Base-by-base conservation (phyloP, 2,113 vertebrate species). In the Pica pica region DNA sequence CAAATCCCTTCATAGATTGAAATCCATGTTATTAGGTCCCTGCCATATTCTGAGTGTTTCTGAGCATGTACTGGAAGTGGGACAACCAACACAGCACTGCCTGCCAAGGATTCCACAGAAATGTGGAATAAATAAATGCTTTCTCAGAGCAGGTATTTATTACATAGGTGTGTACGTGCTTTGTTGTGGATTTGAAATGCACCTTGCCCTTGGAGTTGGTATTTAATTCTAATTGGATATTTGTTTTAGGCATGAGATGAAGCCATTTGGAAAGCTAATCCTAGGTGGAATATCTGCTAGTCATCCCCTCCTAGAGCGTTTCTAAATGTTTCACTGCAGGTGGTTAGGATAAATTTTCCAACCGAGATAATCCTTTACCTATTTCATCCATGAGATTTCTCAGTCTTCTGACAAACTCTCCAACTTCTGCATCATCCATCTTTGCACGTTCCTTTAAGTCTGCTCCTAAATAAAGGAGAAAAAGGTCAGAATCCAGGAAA, bases 381-480 rank as follows among this genome's bases (percentile, higher is more conserved):
- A 99, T 99, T 78, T 99, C 98, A 96, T 97, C 99, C 99, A 99
- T 99, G 87, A 99, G 97, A 55, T 98, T 98, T 79, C 99, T 98
- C 79, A 99, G 98, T 87, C 97, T 88, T 67, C 98, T 99, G 70
- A 99, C 99, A 90, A 99, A 99, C 73, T 97, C 94, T 52, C 98
- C 99, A 15, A 98, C 98, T 96, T 99, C 98, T 0, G 93, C 27
- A 84, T 99, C 95, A 42, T 95, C 97, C 99, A 99, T 99, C 92
- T 97, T 79, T 15, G 98, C 98, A 73, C 99, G 98, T 77, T 99
- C 99, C 94, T 99, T 99, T 88, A 99, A 97, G 92, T 99, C 99
- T 22, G 99, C 99, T 63, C 99, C 99, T 99, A 57, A 69, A 78
- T 7, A 49, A 39, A 49, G 47, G 13, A 63, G 41, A 33, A 27